Evolutionary conservation across 1,140 invertebrate genomes (phyloP).

Genomic region (Zeugodacus cucurbitae): DNA sequence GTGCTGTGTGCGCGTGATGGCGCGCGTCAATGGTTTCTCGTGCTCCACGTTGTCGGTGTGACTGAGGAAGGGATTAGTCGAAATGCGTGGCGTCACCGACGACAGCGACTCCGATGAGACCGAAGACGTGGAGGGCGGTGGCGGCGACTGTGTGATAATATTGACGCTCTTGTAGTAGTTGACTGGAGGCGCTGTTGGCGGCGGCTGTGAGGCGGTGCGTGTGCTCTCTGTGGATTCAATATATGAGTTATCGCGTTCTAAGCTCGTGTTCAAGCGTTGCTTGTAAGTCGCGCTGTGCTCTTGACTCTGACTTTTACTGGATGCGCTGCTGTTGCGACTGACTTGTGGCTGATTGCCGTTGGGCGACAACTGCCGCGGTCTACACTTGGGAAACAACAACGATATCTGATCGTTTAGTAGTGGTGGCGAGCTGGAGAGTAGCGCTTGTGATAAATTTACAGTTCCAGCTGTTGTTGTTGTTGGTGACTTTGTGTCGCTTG

Average conservation of each 20-base stretch:
- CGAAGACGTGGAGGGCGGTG: constrained; percentile 65
- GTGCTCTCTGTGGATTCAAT: not conserved
- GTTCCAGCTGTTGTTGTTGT: constrained; percentile 47
- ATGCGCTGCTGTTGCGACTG: constrained; percentile 40
- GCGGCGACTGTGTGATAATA: constrained; percentile 63
- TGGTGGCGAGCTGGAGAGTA: constrained; percentile 67
- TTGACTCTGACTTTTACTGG: constrained; percentile 7
- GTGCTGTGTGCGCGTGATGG: not conserved
- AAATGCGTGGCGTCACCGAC: constrained; percentile 66
- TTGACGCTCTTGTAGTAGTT: constrained; percentile 63
- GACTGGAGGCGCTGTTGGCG: constrained; percentile 30
- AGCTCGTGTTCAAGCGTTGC: not conserved
- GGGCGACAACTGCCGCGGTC: constrained; percentile 69
- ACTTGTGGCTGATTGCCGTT: constrained; percentile 55
- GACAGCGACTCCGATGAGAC: constrained; percentile 68
- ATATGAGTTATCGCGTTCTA: not conserved
- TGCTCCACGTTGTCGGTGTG: constrained; percentile 47
- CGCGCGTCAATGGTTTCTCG: not conserved
- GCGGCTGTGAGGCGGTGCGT: constrained; percentile 42
- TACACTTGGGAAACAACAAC: constrained; percentile 84
- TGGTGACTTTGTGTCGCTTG: constrained; percentile 35
- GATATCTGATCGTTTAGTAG: constrained; percentile 78
- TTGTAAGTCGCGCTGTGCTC: not conserved
- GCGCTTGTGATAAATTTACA: constrained; percentile 56
- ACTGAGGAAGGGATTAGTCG: constrained; percentile 63